Evolutionary conservation across 2,797 vertebrate genomes (phyloP).

Genomic region (Nyctibius grandis): DNA sequence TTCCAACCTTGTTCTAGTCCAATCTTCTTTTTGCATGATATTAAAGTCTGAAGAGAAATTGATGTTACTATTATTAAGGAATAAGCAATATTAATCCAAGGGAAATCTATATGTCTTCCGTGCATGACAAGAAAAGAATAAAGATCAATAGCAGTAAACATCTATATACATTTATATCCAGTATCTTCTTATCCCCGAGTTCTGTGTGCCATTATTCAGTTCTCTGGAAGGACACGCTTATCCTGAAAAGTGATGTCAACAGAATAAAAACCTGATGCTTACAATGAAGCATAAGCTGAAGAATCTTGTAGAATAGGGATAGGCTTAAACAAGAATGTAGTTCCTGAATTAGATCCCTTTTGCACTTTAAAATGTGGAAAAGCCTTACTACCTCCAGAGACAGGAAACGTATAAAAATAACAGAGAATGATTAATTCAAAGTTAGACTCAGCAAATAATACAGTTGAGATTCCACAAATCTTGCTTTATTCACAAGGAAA

Average conservation of each 20-base stretch:
- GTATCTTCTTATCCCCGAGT: neutral
- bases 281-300: neutral
- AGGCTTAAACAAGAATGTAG: neutral
- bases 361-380: neutral
- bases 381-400: neutral
- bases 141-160: neutral
- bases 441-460: neutral
- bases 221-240: neutral
- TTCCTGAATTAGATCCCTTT: neutral
- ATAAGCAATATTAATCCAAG: conserved; percentile 16
- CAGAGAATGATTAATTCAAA: neutral
- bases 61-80: conserved; percentile 36
- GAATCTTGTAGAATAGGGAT: neutral
- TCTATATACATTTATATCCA: neutral
- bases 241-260: neutral
- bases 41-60: conserved; percentile 51
- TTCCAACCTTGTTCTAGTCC: conserved; percentile 39
- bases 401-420: neutral
- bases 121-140: neutral
- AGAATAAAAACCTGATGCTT: neutral
- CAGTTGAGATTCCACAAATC: neutral
- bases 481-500: neutral
- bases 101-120: conserved; percentile 10
- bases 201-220: neutral
- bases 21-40: conserved; percentile 40